Base-by-base conservation (phyloP, 2,113 vertebrate species). In the Vicugna pacos region DNA sequence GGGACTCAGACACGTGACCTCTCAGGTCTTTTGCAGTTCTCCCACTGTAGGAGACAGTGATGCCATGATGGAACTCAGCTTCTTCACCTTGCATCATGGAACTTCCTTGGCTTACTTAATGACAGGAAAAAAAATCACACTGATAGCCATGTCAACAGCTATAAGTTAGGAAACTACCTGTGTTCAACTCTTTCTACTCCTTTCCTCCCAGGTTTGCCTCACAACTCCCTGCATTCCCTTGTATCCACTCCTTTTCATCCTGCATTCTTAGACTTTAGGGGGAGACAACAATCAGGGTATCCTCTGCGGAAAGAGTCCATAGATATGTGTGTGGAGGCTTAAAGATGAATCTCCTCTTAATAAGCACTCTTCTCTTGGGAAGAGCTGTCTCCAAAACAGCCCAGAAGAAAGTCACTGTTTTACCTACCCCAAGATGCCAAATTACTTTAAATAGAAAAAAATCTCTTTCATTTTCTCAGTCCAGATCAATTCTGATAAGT, bases 391-490 rank as follows among this genome's bases (percentile, higher is more conserved):
- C 72, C 48, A 75, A n/a, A 83, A 82, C 2, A 48, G 2, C 22
- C 26, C 19, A 84, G 60, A 69, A 91, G 32, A 82, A 82, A 50
- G 24, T 87, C 38, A 82, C 75, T 64, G 42, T 54, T 84, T 46
- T 56, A 48, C 38, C 30, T n/a, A 70, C 20, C 24, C 42, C 17
- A 48, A n/a, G n/a, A 35, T 77, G 48, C 26, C 50, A 83, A 83
- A 83, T 72, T 72, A 93, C 62, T 77, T 96, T 76, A 84, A 70
- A 87, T 22, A 65, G 26, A 58, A 89, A 56, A 91, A 72, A 13
- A 2, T 22, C 42, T 75, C 58, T 82, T 85, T 76, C 30, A 76
- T 35, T n/a, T 77, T 62, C 30, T 88, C 42, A 67, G 6, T 77
- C 54, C 88, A 77, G 50, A 46, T 79, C 35, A 88, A 42, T 83